Base-by-base conservation (phyloP, 2,888 invertebrate genomes). In the Temnothorax ravouxi region DNA sequence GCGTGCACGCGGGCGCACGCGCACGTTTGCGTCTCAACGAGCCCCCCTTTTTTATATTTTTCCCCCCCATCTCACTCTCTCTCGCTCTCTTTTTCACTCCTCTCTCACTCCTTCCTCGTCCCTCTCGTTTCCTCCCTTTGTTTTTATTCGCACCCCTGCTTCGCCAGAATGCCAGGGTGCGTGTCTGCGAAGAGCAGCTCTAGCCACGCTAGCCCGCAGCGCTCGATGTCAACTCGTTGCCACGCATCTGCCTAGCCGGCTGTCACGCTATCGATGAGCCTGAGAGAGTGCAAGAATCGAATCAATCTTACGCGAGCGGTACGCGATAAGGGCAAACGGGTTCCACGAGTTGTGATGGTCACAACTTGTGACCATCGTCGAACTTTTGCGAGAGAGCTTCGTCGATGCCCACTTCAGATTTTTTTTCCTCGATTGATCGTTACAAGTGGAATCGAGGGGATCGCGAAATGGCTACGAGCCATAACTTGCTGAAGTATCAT, bases 171-270 rank as follows among this genome's bases (percentile, higher is more conserved):
- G 87, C 29, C 83, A 38, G 74, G 83, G 84, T 89, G 88, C 88
- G 90, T 88, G 90, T 79, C 66, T 54, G 71, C 87, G 72, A 83
- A 67, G 79, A 82, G 69, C 56, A 81, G 71, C 83, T 85, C 88
- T 86, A 86, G 86, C 89, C 90, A 89, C 85, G 88, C 88, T 90
- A 91, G 91, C 92, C 92, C 88, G 92, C 92, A 92, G 92, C 92
- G 88, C 87, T 89, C 87, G 88, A 88, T 91, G 92, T 92, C 92
- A 92, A 92, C 91, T 90, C 89, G 89, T 90, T 91, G 90, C 92
- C 90, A 90, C 89, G 91, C 92, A 92, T 92, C 92, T 92, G 92
- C 90, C 88, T 88, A 88, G 84, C 85, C 89, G 89, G 91, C 90
- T 86, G 92, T 92, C 92, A 92, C 92, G 92, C 90, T 75, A 92